These are phyloP conservation scores for Seriola dumerili DNA, from an alignment of 2,113 vertebrate species.

Conservation along the genomic window DNA sequence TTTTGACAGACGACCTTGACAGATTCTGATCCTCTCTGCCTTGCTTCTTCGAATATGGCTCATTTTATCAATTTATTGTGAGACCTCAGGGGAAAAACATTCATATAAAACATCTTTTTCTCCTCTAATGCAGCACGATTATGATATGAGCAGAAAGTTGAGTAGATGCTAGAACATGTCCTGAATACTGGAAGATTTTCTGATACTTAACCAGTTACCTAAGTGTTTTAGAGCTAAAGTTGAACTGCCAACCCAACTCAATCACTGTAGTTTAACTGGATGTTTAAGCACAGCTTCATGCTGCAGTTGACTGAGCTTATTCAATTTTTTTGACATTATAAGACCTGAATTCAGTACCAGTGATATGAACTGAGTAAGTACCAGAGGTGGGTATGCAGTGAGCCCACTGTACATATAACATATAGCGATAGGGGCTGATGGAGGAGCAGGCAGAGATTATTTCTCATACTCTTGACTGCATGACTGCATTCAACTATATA, in stretches of 20 bases:
- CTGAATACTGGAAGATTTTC: slow-evolving; percentile 1
- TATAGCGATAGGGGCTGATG: background rate
- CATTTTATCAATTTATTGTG: slow-evolving; percentile 1
- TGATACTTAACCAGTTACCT: background rate
- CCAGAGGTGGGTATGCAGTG: background rate
- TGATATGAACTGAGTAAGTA: background rate
- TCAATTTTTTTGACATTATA: slow-evolving; percentile 32
- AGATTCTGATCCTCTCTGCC: background rate
- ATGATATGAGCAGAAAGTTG: background rate
- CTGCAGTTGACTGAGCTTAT: background rate
- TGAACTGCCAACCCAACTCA: background rate
- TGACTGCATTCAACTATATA: slow-evolving; percentile 39
- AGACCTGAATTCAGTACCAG: background rate
- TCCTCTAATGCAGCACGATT: background rate
- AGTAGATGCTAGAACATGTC: background rate
- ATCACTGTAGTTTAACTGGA: background rate
- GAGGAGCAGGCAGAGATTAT: slow-evolving; percentile 13
- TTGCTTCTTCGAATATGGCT: background rate
- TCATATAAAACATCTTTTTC: background rate
- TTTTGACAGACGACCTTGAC: slow-evolving; percentile 37
- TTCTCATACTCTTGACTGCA: slow-evolving; percentile 38
- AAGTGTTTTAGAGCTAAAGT: background rate
- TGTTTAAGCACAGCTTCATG: background rate
- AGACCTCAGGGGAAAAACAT: background rate
- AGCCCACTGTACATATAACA: slow-evolving; percentile 2